Conservation (phyloP, 2,113 vertebrate species). For the Tragelaphus imberbis region DNA sequence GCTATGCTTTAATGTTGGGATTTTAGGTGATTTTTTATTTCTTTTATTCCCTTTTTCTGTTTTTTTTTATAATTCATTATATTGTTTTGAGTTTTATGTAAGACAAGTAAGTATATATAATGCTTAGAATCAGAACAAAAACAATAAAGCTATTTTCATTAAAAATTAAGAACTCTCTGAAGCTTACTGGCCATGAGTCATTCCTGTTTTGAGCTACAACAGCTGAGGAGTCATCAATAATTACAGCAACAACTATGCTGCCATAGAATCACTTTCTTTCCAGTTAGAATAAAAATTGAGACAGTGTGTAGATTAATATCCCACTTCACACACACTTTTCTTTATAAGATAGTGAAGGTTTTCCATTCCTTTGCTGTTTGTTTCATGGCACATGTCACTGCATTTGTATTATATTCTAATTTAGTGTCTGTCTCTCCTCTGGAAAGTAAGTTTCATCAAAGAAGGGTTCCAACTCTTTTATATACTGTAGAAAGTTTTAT, state of each 20-base stretch:
- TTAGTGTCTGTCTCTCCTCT: not conserved
- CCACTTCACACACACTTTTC: not conserved
- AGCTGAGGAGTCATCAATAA: not conserved
- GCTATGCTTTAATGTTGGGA: not conserved
- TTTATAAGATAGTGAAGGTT: not conserved
- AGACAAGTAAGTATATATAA: not conserved
- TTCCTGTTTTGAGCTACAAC: not conserved
- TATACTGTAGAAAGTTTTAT: not conserved
- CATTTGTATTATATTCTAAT: not conserved
- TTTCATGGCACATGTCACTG: not conserved
- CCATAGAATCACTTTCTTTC: not conserved
- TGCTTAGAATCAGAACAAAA: not conserved
- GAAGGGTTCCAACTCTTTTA: not conserved
- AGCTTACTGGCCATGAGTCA: not conserved
- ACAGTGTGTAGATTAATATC: not conserved
- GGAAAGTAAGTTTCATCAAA: not conserved
- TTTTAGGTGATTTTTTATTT: not conserved
- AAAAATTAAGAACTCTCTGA: not conserved
- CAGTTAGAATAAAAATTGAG: not conserved
- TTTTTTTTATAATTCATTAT: not conserved
- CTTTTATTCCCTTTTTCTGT: not conserved
- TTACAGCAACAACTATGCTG: not conserved
- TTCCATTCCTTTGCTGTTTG: not conserved
- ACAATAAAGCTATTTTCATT: not conserved
- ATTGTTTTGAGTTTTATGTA: not conserved